phyloP scores from a whole-genome alignment of 2,888 invertebrate genomes.

The Malthinus seriepunctatus region DNA sequence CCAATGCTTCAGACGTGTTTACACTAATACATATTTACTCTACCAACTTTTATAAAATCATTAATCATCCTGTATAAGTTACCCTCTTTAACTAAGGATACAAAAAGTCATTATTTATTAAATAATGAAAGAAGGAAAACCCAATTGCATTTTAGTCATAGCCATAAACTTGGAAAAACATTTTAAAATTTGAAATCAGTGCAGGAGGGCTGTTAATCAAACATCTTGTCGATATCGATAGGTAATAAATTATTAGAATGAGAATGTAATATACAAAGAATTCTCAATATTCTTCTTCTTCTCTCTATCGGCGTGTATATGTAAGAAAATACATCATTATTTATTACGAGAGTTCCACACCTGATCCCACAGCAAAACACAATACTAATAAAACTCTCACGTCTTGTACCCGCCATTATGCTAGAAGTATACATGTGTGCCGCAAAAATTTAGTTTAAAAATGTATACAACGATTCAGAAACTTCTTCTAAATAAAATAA shows the following conservation, averaged over 20 bases:
- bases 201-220: constrained; percentile 1
- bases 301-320: constrained; percentile 9
- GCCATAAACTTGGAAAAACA: no score
- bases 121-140: no score
- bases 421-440: constrained; percentile 35
- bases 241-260: constrained; percentile 3
- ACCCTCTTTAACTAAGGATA: no score
- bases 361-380: constrained; percentile 34
- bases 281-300: constrained; percentile 14
- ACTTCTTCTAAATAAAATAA: constrained; percentile 12
- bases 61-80: no score
- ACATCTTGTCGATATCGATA: not conserved
- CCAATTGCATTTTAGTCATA: no score
- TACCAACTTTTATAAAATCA: no score
- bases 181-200: not conserved
- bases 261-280: constrained; percentile 20
- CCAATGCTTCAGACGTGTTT: no score
- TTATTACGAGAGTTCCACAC: constrained; percentile 30
- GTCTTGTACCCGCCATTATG: constrained; percentile 34
- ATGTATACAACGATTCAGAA: constrained; percentile 33
- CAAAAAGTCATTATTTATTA: no score
- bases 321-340: constrained; percentile 31
- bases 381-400: constrained; percentile 40
- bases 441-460: constrained; percentile 37
- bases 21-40: no score